Evolutionary conservation across 1,140 invertebrate species (phyloP).

Genomic region (Diploscapter pachys): DNA sequence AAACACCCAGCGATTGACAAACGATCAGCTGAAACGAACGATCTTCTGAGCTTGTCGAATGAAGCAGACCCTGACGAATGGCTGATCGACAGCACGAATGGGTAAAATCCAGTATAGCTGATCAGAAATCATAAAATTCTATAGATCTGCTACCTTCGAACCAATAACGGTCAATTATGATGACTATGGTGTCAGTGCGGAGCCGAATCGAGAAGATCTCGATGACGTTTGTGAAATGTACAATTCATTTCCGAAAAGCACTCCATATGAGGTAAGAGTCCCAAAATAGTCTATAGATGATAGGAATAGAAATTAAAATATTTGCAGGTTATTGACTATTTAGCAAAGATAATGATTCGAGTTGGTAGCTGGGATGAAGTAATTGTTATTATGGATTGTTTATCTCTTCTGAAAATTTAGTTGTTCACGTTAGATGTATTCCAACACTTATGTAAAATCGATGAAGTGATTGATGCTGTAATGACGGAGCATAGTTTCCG

Average conservation of each 20-base stretch:
- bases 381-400: constrained; percentile 41
- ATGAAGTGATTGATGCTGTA: constrained; percentile 30
- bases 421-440: constrained; percentile 41
- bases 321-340: constrained; percentile 43
- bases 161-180: constrained; percentile 45
- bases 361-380: constrained; percentile 12
- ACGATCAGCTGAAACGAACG: background rate
- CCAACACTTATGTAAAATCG: constrained; percentile 38
- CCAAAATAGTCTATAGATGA: no score
- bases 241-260: constrained; percentile 23
- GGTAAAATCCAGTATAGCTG: no score
- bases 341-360: constrained; percentile 35
- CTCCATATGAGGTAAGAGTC: constrained; percentile 51
- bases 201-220: constrained; percentile 28
- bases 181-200: constrained; percentile 38
- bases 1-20: background rate
- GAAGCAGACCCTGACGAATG: no score
- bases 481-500: constrained; percentile 43
- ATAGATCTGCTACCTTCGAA: constrained; percentile 7
- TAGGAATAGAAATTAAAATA: no score
- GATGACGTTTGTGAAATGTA: constrained; percentile 47
- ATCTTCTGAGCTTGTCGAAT: no score
- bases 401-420: constrained; percentile 48
- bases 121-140: background rate
- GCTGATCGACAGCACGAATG: no score